phyloP scores from a whole-genome alignment of 2,888 invertebrate genomes.

The Pachycephus smyrnensis region DNA sequence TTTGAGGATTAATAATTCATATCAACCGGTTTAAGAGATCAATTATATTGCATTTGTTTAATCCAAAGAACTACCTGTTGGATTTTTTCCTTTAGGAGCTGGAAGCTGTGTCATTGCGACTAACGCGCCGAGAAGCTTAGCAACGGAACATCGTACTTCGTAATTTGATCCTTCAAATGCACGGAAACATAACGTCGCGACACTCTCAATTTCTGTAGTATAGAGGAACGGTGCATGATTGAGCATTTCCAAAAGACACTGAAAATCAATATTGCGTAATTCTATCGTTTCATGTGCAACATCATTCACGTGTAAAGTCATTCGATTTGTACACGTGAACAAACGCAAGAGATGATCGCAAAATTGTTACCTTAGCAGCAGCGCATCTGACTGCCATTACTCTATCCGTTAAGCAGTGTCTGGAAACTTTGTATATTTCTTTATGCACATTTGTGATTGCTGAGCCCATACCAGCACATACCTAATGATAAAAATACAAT shows the following conservation, averaged over 20 bases:
- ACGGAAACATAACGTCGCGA: conserved; percentile 91
- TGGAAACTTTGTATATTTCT: conserved; percentile 92
- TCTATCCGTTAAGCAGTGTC: conserved; percentile 89
- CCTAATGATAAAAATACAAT: conserved; percentile 66
- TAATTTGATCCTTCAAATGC: conserved; percentile 94
- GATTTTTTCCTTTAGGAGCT: conserved; percentile 69
- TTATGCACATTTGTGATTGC: conserved; percentile 88
- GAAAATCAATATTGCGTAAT: conserved; percentile 45
- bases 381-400: conserved; percentile 94
- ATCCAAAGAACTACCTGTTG: conserved; percentile 57
- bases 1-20: neutral
- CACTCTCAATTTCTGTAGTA: conserved; percentile 90
- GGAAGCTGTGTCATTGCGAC: conserved; percentile 87
- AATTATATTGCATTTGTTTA: neutral
- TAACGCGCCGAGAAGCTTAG: conserved; percentile 89
- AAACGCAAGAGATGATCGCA: neutral
- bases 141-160: conserved; percentile 91
- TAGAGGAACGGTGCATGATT: conserved; percentile 87
- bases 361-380: conserved; percentile 79
- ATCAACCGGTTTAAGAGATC: neutral
- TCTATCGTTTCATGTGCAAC: neutral
- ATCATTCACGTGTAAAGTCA: neutral
- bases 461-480: conserved; percentile 93
- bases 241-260: conserved; percentile 90
- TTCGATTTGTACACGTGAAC: neutral